These are phyloP conservation scores for Zhuqinia jingwanae DNA, from an alignment of 2,888 invertebrate species.

Conservation along the genomic window DNA sequence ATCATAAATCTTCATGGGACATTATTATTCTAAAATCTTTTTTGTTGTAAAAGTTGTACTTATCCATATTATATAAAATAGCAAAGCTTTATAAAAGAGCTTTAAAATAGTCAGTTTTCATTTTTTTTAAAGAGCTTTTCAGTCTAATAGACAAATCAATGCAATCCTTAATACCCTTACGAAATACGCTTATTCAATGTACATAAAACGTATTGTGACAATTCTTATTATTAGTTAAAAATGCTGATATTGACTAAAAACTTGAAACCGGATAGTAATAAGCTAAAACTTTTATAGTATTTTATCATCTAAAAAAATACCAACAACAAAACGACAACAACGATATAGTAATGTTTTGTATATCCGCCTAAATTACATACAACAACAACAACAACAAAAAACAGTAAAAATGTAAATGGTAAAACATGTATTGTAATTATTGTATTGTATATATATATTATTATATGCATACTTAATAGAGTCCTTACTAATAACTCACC, in stretches of 20 bases:
- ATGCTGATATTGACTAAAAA: constrained; percentile 27
- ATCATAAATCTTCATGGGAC: too few relatives aligned
- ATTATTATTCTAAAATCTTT: background rate
- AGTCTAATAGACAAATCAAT: constrained; percentile 32
- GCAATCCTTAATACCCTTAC: constrained; percentile 2
- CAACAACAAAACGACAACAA: background rate
- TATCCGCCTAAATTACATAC: too few relatives aligned
- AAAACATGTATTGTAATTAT: background rate
- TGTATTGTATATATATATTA: background rate
- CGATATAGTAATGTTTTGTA: too few relatives aligned
- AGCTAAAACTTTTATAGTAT: background rate
- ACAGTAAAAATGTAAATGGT: background rate
- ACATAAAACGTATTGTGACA: background rate
- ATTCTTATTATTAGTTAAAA: constrained; percentile 33
- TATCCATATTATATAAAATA: background rate
- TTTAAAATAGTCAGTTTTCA: constrained; percentile 34
- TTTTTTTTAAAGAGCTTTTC: constrained; percentile 1
- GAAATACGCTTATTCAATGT: background rate
- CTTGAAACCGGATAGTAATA: constrained; percentile 25
- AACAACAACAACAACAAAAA: constrained; percentile 6
- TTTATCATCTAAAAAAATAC: background rate
- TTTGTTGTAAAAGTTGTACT: background rate
- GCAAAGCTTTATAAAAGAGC: constrained; percentile 15
- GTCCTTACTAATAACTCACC: too few relatives aligned
- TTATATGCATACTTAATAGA: too few relatives aligned